These are phyloP conservation scores for Gastrophryne carolinensis DNA, from an alignment of 2,797 vertebrate genomes.

Conservation along the genomic window DNA sequence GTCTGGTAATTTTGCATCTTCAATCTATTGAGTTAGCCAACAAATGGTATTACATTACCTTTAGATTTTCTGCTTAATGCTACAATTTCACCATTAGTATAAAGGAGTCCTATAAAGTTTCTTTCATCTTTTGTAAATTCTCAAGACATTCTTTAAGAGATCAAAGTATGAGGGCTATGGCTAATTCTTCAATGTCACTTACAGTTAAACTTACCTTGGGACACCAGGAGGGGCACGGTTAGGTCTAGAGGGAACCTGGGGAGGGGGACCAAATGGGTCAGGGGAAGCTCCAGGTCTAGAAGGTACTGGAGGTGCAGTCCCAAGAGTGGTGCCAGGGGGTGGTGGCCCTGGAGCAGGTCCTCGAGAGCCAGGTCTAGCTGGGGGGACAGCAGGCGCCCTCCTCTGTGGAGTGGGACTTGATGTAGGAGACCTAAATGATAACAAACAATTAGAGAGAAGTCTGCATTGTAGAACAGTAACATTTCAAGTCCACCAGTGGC, in stretches of 20 bases:
- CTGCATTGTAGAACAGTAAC: not conserved
- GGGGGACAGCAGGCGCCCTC: conserved; percentile 90
- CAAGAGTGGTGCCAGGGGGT: conserved; percentile 78
- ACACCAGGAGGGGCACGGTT: conserved; percentile 95
- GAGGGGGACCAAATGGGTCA: conserved; percentile 89
- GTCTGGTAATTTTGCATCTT: too few species aligned
- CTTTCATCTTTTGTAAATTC: too few species aligned
- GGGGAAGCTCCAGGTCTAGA: conserved; percentile 94
- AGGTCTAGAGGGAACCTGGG: conserved; percentile 93
- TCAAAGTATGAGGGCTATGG: not conserved
- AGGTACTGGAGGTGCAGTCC: conserved; percentile 87
- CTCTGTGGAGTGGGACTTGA: conserved; percentile 94
- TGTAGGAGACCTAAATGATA: conserved; percentile 82
- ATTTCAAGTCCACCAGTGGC: too few species aligned
- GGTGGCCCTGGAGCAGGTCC: conserved; percentile 90
- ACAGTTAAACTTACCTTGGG: conserved; percentile 85
- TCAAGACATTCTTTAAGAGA: too few species aligned
- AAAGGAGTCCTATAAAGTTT: too few species aligned
- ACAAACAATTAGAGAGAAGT: conserved; percentile 6
- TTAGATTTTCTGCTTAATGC: too few species aligned
- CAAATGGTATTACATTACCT: too few species aligned
- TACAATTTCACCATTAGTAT: too few species aligned
- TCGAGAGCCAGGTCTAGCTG: conserved; percentile 85
- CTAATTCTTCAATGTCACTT: not conserved
- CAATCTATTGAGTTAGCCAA: too few species aligned